Evolutionary conservation across 2,113 vertebrate genomes (phyloP), one percentile per base, ranked within the genome.

Genomic region (Rynchops niger): DNA sequence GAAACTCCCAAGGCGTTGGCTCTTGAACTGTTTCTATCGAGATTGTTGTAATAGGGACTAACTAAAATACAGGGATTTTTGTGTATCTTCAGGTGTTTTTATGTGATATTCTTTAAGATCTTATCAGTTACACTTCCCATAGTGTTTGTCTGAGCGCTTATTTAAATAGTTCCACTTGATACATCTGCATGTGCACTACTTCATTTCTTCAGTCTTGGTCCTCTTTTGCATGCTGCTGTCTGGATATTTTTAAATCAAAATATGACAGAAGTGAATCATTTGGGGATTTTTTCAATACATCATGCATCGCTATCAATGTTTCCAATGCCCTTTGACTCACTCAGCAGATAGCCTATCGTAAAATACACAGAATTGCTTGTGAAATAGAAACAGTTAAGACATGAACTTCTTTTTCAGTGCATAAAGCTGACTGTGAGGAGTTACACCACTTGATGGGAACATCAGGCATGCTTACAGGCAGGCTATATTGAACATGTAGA

Each of bases 201-300:
- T 90, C 25, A 55, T 72, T 47, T 92, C 81, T 89, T 91, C 49
- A 69, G 43, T 61, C 78, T 77, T 42, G 40, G 38, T 80, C 26
- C 67, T 88, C 81, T 85, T 95, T 91, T 96, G 78, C 89, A 85
- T 95, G 56, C 25, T 72, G 45, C 45, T 82, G 40, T 61, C 94
- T 80, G 89, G 81, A 26, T 84, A 93, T 95, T 97, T 97, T 95
- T 34, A 90, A 94, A 88, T 12, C 45, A 62, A 93, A 94, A 53
- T 52, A 88, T 49, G 66, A 87, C 58, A 85, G 83, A 90, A 58
- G 42, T 95, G 96, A 97, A 88, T 93, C 94, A 96, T 67, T 70
- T 50, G 84, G 96, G 93, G 62, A 66, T 21, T 96, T 95, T 80
- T 83, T 84, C 89, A 94, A 82, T 67, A 85, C 62, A 86, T 59